Percentiles rank a stretch among this genome's conserved stretches.
Conservation (phyloP, 2,113 vertebrate genomes). For the Tragelaphus scriptus region DNA sequence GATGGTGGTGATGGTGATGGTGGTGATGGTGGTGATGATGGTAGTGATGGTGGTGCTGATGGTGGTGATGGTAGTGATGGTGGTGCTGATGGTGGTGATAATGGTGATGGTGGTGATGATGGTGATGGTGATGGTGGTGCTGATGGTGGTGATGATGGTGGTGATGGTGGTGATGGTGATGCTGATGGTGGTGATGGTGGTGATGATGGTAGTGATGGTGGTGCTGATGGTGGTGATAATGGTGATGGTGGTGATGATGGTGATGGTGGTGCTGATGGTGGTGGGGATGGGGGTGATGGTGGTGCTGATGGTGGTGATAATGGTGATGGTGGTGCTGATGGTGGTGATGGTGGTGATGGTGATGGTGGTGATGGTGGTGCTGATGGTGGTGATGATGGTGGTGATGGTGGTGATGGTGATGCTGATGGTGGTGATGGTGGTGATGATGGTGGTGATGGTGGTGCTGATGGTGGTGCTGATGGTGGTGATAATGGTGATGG, state of each 20-base stretch:
- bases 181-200: rapidly evolving
- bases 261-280: rapidly evolving
- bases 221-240: rapidly evolving
- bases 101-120: rapidly evolving
- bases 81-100: rapidly evolving
- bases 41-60: rapidly evolving
- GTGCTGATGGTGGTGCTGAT: rapidly evolving
- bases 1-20: rapidly evolving
- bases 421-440: rapidly evolving
- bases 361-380: rapidly evolving
- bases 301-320: too few relatives aligned
- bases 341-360: rapidly evolving
- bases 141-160: rapidly evolving
- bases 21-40: rapidly evolving
- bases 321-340: rapidly evolving
- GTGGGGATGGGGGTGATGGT: rapidly evolving
- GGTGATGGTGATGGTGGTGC: rapidly evolving
- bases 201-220: rapidly evolving
- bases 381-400: too few relatives aligned
- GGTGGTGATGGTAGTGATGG: rapidly evolving
- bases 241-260: rapidly evolving
- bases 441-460: rapidly evolving
- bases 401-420: rapidly evolving
- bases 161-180: rapidly evolving
- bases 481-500: rapidly evolving